A percentile compares a stretch with the other conserved stretches of the same genome.
phyloP scores from a whole-genome alignment of 2,113 vertebrate genomes.

The Heptranchias perlo region DNA sequence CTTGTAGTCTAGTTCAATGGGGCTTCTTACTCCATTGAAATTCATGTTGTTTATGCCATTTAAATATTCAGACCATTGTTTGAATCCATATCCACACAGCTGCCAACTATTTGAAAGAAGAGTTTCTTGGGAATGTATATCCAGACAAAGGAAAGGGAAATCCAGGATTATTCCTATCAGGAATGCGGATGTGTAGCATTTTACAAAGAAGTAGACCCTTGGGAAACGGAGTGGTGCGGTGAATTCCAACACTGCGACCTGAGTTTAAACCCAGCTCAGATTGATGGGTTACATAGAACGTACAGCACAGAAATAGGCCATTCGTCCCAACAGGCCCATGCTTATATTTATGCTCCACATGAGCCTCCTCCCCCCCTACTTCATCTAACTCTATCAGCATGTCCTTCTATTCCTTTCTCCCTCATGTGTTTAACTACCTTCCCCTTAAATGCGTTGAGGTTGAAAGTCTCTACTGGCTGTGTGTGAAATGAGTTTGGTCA shows the following conservation, averaged over 20 bases:
- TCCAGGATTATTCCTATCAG: neutral
- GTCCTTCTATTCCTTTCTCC: too few species aligned
- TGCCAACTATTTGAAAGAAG: neutral
- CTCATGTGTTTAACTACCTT: too few species aligned
- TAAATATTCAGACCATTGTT: constrained; percentile 1
- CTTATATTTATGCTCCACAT: too few species aligned
- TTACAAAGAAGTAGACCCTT: neutral
- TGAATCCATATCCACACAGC: neutral
- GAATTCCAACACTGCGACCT: neutral
- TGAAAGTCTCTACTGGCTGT: neutral
- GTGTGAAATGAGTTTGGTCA: neutral
- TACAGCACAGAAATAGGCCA: too few species aligned
- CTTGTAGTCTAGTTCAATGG: neutral
- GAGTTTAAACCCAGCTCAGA: neutral
- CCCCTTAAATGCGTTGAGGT: too few species aligned
- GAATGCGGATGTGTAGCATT: neutral
- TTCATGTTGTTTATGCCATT: neutral
- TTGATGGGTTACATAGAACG: neutral
- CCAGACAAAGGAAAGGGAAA: neutral
- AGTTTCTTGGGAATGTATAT: neutral
- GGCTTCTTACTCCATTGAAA: neutral
- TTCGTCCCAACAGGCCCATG: too few species aligned
- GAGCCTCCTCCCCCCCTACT: too few species aligned
- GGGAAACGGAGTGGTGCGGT: neutral
- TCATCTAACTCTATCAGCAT: too few species aligned